phyloP scores from a whole-genome alignment of 2,113 vertebrate genomes.

The Anser cygnoides region DNA sequence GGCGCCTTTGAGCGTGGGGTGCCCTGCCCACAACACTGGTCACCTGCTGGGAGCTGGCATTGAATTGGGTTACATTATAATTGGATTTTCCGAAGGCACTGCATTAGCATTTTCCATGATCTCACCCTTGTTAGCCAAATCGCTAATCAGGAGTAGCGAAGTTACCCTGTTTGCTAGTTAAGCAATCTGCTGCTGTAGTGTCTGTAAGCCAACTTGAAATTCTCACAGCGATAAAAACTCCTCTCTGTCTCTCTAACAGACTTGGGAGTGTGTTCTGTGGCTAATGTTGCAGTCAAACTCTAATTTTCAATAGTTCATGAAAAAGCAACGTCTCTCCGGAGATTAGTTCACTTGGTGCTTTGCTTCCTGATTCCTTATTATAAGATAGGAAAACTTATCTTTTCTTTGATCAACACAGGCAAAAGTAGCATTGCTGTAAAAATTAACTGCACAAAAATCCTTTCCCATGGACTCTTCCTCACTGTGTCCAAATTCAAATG shows the following conservation, averaged over 20 bases:
- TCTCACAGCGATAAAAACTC: background rate
- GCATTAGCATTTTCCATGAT: constrained; percentile 70
- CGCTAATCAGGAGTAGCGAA: constrained; percentile 12
- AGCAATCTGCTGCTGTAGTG: constrained; percentile 14
- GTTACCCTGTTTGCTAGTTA: background rate
- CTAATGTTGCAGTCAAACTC: background rate
- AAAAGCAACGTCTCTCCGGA: background rate
- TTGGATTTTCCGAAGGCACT: constrained; percentile 56
- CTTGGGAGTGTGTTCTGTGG: background rate
- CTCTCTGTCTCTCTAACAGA: background rate
- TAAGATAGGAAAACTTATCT: background rate
- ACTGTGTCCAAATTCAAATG: background rate
- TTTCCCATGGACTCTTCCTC: background rate
- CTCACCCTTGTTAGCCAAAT: constrained; percentile 67
- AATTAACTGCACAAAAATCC: background rate
- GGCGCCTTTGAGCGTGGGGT: background rate
- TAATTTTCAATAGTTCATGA: background rate
- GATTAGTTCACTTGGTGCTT: accelerated
- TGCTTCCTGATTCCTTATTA: accelerated
- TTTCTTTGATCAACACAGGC: background rate
- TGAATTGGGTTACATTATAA: constrained; percentile 51
- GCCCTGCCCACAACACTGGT: constrained; percentile 31
- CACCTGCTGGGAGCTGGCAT: constrained; percentile 56
- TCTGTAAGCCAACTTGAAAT: background rate
- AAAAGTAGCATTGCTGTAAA: background rate